Conservation (phyloP, 2,797 vertebrate species). For the Platyrinchus mystaceus region DNA sequence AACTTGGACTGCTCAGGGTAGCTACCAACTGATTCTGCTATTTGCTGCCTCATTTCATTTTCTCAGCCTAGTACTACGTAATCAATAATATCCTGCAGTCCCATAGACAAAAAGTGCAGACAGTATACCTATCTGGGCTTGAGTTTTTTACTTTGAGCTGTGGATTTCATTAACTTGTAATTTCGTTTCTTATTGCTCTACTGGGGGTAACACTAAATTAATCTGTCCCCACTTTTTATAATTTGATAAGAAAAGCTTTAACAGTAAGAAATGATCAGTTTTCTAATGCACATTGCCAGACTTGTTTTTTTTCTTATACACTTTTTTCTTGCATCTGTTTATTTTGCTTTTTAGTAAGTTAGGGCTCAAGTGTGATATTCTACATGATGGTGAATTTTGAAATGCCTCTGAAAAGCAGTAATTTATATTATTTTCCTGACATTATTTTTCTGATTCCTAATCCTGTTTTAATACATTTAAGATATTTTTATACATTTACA, state of each 20-base stretch:
- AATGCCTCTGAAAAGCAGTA: not conserved
- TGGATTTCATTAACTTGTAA: constrained; percentile 14
- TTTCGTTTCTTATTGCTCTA: constrained; percentile 5
- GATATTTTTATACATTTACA: not conserved
- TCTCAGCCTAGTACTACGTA: not conserved
- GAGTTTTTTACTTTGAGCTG: not conserved
- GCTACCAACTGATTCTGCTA: not conserved
- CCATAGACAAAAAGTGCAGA: not conserved
- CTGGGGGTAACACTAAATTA: not conserved
- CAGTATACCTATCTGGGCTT: not conserved
- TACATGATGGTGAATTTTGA: not conserved
- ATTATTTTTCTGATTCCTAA: not conserved
- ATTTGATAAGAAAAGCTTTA: not conserved
- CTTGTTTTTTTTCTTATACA: not conserved
- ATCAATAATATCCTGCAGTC: not conserved
- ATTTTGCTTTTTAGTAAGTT: not conserved
- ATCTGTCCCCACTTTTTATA: not conserved
- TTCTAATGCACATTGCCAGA: not conserved
- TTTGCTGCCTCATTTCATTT: constrained; percentile 29
- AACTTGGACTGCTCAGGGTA: not conserved
- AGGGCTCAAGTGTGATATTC: not conserved
- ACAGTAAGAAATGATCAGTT: not conserved
- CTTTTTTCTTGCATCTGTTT: not conserved
- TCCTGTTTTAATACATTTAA: not conserved
- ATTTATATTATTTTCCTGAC: not conserved